Base-by-base conservation (phyloP, 2,113 vertebrate genomes). In the Phrynosoma blainvillii region DNA sequence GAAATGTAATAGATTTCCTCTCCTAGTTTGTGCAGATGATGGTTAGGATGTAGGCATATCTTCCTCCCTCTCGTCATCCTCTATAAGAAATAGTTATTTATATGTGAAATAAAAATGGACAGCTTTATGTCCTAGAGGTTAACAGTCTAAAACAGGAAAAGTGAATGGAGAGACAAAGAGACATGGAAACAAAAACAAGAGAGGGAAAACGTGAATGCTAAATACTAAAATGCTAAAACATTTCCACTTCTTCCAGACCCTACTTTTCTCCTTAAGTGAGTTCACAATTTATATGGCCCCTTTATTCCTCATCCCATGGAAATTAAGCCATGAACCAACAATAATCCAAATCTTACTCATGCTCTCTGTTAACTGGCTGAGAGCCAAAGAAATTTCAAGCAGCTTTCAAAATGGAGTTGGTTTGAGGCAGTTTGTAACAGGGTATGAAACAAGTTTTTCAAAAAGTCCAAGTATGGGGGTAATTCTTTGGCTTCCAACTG, bases 31-130 rank as follows among this genome's bases (percentile, higher is more conserved):
- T 79, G 52, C 2, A 62, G n/a, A 54, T 68, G 77, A 86, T 79
- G 13, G 65, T 40, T 79, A 70, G 27, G 79, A 71, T 68, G 21
- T 52, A 68, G 12, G 30, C 21, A 32, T 79, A 36, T 70, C 30
- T 52, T 74, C 71, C 54, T 30, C 76, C 65, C 79, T 68, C 27
- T 70, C 32, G 13, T 79, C 40, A 32, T 66, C 20, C 36, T 52
- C 30, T 54, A 86, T 70, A 86, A 86, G 77, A 32, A 86, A 54
- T 42, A 86, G 30, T 12, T 70, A 54, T 70, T 86, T 70, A 42
- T 54, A 47, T 47, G 66, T 66, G n/a, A 85, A n/a, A 77, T 78
- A 78, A 78, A 85, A 78, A 36, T 56, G 77, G 75, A 65, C 74
- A 66, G 40, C 13, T 68, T 68, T 32, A 36, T 85, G 25, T 76